These are phyloP conservation scores for Drosophila anomalata DNA, from an alignment of 2,888 invertebrate genomes.

Conservation along the genomic window DNA sequence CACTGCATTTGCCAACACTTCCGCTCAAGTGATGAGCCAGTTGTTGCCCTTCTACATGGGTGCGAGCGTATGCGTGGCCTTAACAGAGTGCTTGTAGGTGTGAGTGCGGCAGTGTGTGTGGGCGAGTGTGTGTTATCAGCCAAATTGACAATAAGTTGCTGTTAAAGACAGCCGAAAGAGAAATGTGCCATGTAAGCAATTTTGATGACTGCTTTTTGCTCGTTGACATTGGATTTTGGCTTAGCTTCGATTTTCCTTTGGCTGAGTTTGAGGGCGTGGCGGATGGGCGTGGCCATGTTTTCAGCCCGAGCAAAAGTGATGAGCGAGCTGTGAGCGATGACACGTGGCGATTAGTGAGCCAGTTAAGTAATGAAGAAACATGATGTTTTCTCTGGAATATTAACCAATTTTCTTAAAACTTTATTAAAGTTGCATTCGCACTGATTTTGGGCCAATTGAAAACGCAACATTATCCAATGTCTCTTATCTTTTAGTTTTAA, in stretches of 20 bases:
- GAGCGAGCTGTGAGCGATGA: constrained; percentile 45
- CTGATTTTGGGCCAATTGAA: too few species aligned
- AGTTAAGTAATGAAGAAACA: constrained; percentile 27
- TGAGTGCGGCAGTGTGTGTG: constrained; percentile 17
- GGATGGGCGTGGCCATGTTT: not conserved
- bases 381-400: not conserved
- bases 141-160: constrained; percentile 79
- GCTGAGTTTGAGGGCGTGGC: constrained; percentile 44
- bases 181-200: constrained; percentile 76
- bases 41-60: constrained; percentile 54
- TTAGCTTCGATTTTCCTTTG: constrained; percentile 24
- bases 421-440: not conserved
- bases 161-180: constrained; percentile 74
- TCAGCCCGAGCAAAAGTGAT: constrained; percentile 25
- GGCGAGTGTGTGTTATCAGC: constrained; percentile 69
- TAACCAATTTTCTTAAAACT: not conserved
- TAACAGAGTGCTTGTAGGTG: constrained; percentile 13
- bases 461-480: too few species aligned
- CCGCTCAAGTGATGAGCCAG: constrained; percentile 79
- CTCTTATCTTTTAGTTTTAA: not conserved
- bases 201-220: constrained; percentile 51
- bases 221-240: constrained; percentile 54
- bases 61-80: constrained; percentile 17
- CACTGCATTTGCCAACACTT: constrained; percentile 80
- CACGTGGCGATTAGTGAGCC: constrained; percentile 34